Evolutionary conservation across 92 coral and sea anemone species (phyloP), one percentile per base, ranked within the genome.

Genomic region (Palythoa grandis): DNA sequence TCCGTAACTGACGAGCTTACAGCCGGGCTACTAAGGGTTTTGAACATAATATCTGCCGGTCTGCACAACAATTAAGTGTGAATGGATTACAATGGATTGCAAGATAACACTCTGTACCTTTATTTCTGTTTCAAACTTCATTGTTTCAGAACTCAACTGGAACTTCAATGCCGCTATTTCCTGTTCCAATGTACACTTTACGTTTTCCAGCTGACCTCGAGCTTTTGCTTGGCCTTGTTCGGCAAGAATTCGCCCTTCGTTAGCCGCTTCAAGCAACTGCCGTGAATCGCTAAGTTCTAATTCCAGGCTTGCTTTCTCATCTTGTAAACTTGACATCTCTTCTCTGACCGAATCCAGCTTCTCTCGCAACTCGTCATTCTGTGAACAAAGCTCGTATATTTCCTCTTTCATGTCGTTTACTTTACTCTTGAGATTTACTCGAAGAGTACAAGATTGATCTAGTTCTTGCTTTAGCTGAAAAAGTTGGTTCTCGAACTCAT

Each of bases 101-200:
- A 56, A 16, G 16, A 56, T 9, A 19, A 5, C 69, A 3, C 11
- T 63, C 24, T 23, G 0, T 88, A 94, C 99, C 97, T 97, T 97
- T 4, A 93, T 86, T 84, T 97, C 93, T 4, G 94, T 90, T 69
- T 97, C 99, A 72, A 91, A 97, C 50, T 97, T 97, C 70, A 97
- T 93, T 22, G 97, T 91, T 79, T 97, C 98, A 4, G 99, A 97
- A 76, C 99, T 97, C 70, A 97, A 89, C 76, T 94, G 98, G 78
- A 97, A 97, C 86, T 89, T 94, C 72, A 97, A 92, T 16, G 99
- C 96, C 24, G 98, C 98, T 2, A 94, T 92, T 83, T 97, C 98
- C 68, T 97, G 99, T 17, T 97, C 99, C 98, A 97, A 90, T 88
- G 95, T 91, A 87, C 94, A 97, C 76, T 89, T 90, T 78, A 94